Conservation (phyloP, 2,888 invertebrate species). For the Epicampocera succincta region DNA sequence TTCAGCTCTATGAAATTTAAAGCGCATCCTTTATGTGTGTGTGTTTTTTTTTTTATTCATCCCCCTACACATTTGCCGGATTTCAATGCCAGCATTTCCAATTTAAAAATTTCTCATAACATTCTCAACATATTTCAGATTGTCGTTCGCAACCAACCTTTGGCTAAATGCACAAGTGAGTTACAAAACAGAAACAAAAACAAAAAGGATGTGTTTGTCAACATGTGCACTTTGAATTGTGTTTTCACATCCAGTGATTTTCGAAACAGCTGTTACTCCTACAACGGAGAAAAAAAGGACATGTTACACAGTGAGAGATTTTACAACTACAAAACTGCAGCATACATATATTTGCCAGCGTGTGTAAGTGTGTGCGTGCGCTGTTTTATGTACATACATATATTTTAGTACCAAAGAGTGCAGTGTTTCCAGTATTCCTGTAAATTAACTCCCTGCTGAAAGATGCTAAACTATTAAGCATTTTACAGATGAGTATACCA, state of each 20-base stretch:
- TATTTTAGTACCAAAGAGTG: conserved; percentile 8
- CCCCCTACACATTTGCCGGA: background rate
- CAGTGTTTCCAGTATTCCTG: conserved; percentile 44
- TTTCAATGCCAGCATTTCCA: conserved; percentile 7
- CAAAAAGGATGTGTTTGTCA: conserved; percentile 25
- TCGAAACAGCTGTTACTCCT: conserved; percentile 65
- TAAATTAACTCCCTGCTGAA: background rate
- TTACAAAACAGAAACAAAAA: conserved; percentile 4
- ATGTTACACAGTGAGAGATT: background rate
- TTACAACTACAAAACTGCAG: conserved; percentile 5
- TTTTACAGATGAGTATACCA: conserved; percentile 67
- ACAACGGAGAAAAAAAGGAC: background rate
- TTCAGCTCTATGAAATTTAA: background rate
- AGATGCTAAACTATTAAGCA: conserved; percentile 25
- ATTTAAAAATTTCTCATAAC: background rate
- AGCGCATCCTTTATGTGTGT: background rate
- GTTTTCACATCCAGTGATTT: conserved; percentile 60
- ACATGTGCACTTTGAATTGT: conserved; percentile 19
- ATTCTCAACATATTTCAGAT: conserved; percentile 14
- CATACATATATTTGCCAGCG: conserved; percentile 19
- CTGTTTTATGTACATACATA: background rate
- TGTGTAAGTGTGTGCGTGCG: no score
- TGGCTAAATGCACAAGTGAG: background rate
- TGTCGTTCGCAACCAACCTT: conserved; percentile 16
- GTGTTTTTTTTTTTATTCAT: background rate